phyloP scores from a whole-genome alignment of 1,140 invertebrate genomes.

The Megalopta genalis region DNA sequence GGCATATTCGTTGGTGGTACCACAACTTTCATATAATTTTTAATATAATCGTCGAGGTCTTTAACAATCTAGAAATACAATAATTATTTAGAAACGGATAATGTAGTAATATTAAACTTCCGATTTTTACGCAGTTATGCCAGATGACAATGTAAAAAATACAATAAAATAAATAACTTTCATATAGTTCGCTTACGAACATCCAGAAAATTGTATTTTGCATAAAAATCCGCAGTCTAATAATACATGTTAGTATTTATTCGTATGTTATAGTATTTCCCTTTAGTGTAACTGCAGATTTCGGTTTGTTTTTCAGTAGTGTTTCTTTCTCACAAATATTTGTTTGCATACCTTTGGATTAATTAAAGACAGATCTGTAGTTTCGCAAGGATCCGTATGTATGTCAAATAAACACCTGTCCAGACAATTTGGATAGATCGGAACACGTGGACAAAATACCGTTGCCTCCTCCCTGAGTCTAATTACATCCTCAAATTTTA shows the following conservation, averaged over 20 bases:
- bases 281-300: no score
- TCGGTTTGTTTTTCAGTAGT: no score
- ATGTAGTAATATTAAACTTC: no score
- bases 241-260: no score
- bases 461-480: conserved; percentile 55
- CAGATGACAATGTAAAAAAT: no score
- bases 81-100: neutral
- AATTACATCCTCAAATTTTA: conserved; percentile 33
- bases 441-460: conserved; percentile 56
- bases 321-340: no score
- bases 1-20: conserved; percentile 63
- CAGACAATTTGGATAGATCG: conserved; percentile 51
- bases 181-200: no score
- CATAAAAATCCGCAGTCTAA: no score
- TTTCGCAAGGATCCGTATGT: conserved; percentile 74
- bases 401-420: conserved; percentile 72
- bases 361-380: conserved; percentile 61
- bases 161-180: no score
- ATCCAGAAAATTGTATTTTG: no score
- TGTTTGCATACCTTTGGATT: conserved; percentile 61
- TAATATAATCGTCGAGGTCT: conserved; percentile 64
- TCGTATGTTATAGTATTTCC: no score
- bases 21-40: conserved; percentile 63
- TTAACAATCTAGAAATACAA: conserved; percentile 60
- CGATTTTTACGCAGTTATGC: no score